phyloP scores from a whole-genome alignment of 2,888 invertebrate genomes.

The Lithodes maja region DNA sequence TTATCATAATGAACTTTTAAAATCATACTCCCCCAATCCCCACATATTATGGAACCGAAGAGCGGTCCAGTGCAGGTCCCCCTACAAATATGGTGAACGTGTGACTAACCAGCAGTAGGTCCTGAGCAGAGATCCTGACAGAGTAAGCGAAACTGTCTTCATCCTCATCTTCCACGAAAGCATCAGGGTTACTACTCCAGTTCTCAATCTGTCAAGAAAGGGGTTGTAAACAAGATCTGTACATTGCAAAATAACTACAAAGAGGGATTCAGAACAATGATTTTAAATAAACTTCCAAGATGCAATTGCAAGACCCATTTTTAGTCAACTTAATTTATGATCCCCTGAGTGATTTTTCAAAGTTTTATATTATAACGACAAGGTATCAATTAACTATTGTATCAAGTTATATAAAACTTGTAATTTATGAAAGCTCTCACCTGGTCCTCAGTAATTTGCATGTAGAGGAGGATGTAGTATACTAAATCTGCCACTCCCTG shows the following conservation, averaged over 20 bases:
- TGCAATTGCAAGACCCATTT: no score
- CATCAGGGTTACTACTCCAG: constrained; percentile 81
- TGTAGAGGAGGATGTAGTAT: constrained; percentile 82
- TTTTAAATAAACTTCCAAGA: no score
- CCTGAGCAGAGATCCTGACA: constrained; percentile 81
- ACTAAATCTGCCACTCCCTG: constrained; percentile 80
- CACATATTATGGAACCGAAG: neutral
- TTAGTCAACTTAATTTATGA: no score
- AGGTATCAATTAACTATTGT: no score
- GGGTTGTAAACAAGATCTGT: no score
- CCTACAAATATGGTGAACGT: neutral
- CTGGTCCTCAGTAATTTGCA: constrained; percentile 83
- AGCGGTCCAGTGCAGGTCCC: neutral
- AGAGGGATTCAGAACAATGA: no score
- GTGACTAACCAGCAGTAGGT: constrained; percentile 70
- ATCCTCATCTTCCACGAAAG: constrained; percentile 83
- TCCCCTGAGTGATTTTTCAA: no score
- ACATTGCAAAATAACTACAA: no score
- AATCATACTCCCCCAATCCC: neutral
- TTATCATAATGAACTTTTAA: no score
- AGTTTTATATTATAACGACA: no score
- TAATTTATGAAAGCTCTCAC: constrained; percentile 72
- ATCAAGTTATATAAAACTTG: no score
- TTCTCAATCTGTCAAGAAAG: constrained; percentile 75
- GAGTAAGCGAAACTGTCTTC: constrained; percentile 80